Percentiles rank a stretch among this genome's conserved stretches.
Conservation (phyloP, 2,113 vertebrate species). For the Corythoichthys intestinalis region DNA sequence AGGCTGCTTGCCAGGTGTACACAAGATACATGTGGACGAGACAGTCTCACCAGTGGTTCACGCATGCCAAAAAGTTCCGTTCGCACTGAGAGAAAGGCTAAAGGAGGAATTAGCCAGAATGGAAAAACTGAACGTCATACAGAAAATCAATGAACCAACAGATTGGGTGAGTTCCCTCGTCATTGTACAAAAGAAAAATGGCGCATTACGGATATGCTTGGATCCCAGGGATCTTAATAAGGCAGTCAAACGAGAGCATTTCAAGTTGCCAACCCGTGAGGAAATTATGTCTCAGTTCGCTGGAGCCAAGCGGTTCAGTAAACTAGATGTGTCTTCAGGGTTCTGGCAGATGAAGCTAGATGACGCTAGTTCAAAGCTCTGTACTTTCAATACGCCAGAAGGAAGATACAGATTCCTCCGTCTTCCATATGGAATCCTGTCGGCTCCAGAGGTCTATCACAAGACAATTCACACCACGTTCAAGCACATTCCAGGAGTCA, state of each 20-base stretch:
- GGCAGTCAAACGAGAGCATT: constrained; percentile 2
- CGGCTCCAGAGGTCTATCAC: too few relatives aligned
- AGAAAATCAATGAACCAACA: background rate
- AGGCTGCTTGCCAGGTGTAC: background rate
- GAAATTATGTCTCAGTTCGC: constrained; percentile 7
- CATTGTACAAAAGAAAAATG: background rate
- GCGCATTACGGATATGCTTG: background rate
- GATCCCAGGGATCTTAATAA: background rate
- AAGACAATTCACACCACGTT: too few relatives aligned
- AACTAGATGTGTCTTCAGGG: constrained; percentile 1
- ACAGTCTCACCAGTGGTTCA: background rate
- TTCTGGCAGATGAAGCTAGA: constrained; percentile 7
- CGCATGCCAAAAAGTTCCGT: background rate
- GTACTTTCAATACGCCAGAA: too few relatives aligned
- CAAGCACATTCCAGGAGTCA: too few relatives aligned
- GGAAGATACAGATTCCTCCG: too few relatives aligned
- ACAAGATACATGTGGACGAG: background rate
- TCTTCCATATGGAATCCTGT: too few relatives aligned
- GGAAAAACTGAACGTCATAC: background rate
- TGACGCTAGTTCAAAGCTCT: background rate
- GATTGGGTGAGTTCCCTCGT: background rate
- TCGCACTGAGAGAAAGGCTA: background rate
- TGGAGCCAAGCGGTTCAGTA: constrained; percentile 1
- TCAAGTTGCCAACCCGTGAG: background rate
- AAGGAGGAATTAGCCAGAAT: background rate